Conservation (phyloP, 2,888 invertebrate genomes). For the Cataglyphis livida region DNA sequence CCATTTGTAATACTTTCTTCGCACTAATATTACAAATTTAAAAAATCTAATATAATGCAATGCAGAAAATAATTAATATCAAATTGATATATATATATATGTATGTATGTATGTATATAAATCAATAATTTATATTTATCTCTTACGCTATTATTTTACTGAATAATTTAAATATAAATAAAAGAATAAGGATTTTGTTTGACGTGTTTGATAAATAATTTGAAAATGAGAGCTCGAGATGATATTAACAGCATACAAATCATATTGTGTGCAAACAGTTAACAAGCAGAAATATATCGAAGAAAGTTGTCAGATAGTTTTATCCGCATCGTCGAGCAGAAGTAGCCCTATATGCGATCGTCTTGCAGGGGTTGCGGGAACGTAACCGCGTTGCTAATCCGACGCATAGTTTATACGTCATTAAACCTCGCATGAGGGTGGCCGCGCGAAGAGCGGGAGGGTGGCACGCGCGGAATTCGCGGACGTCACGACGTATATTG, state of each 20-base stretch:
- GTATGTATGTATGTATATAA: no score
- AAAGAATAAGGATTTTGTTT: neutral
- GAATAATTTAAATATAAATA: neutral
- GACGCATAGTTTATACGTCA: slow-evolving; percentile 86
- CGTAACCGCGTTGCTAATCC: slow-evolving; percentile 81
- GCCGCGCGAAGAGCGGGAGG: slow-evolving; percentile 62
- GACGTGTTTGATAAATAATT: neutral
- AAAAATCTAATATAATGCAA: neutral
- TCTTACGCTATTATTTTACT: neutral
- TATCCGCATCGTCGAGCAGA: slow-evolving; percentile 58
- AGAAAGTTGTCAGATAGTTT: slow-evolving; percentile 36
- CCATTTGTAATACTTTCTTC: neutral
- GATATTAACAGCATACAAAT: neutral
- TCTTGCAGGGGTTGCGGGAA: slow-evolving; percentile 65
- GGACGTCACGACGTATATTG: slow-evolving; percentile 84
- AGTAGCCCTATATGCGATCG: slow-evolving; percentile 63
- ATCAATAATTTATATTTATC: neutral
- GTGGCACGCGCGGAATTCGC: slow-evolving; percentile 84
- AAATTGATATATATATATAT: neutral
- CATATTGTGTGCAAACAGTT: neutral
- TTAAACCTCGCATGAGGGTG: slow-evolving; percentile 80
- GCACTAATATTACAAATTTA: neutral
- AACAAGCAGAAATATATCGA: slow-evolving; percentile 8
- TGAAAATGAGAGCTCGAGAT: neutral
- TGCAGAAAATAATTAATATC: neutral